These are phyloP conservation scores for Drosophila niveifrons DNA, from an alignment of 2,888 invertebrate genomes.

Conservation along the genomic window DNA sequence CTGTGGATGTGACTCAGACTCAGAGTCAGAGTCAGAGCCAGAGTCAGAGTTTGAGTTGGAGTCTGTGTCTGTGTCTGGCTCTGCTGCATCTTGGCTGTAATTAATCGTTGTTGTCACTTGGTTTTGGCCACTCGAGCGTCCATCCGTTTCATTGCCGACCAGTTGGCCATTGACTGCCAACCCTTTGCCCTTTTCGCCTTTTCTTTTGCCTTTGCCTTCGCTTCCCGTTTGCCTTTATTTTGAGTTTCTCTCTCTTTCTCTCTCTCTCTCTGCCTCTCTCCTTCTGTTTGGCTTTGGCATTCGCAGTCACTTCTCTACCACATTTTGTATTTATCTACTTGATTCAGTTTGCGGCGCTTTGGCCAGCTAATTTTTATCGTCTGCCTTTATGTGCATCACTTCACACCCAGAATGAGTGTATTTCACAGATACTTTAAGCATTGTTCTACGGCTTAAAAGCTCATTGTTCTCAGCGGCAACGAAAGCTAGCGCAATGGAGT, in stretches of 20 bases:
- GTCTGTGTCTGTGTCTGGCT: conserved; percentile 14
- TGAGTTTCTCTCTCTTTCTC: too few species aligned
- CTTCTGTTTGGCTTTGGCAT: background rate
- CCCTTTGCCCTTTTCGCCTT: conserved; percentile 22
- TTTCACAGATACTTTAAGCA: conserved; percentile 57
- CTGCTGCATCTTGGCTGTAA: conserved; percentile 61
- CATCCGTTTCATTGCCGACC: conserved; percentile 60
- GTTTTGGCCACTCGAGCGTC: conserved; percentile 63
- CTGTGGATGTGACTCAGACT: background rate
- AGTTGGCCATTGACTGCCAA: conserved; percentile 48
- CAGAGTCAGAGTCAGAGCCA: background rate
- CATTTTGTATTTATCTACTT: conserved; percentile 61
- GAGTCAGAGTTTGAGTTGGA: background rate
- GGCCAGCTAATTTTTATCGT: conserved; percentile 60
- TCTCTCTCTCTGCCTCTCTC: background rate
- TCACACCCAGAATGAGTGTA: conserved; percentile 55
- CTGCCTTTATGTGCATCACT: conserved; percentile 64
- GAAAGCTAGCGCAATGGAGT: background rate
- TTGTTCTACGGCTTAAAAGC: conserved; percentile 54
- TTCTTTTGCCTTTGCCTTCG: background rate
- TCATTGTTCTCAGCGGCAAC: conserved; percentile 17
- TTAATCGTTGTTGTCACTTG: conserved; percentile 69
- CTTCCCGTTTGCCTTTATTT: too few species aligned
- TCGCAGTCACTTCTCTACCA: conserved; percentile 19
- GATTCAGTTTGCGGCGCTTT: conserved; percentile 62